Base-by-base conservation (phyloP, 2,113 vertebrate genomes). In the Sinocyclocheilus rhinocerous region DNA sequence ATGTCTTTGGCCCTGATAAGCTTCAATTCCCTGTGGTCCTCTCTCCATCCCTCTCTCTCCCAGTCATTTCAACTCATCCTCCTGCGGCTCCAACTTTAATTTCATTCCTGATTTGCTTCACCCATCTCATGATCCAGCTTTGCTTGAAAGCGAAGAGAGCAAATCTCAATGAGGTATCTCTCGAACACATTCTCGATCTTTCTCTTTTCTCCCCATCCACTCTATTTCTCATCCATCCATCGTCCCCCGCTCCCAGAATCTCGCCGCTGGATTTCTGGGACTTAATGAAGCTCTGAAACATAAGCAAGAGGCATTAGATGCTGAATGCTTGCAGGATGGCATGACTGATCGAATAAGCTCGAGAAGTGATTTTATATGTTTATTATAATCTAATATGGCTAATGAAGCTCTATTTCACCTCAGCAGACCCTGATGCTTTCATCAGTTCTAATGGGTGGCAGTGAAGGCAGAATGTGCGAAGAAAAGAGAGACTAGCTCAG, bases 71-170 rank as follows among this genome's bases (percentile, higher is more conserved):
- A 33, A 5, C n/a, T 3, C 20, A 36, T 26, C 45, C 87, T 84
- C 84, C 84, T 85, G 73, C 50, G 57, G 85, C 33, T 36, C 72
- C 78, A 85, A 52, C 87, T 88, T 89, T 92, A 91, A 92, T 91
- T 91, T 82, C 67, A 24, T 86, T 72, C 83, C 84, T 76, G 50
- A 67, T 86, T 90, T 59, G 67, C 89, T 24, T 12, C 45, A 18
- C 16, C n/a, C 52, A 57, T 79, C 77, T 84, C 42, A 52, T 88
- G 45, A 70, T 81, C 70, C 77, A 22, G 33, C 8, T 75, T 77
- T 22, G 3, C 70, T 76, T 33, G 69, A 81, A 48, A 67, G 65
- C 20, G 36, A 80, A 12, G 18, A 86, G 18, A 81, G 59, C 81
- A 45, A 45, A 84, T 80, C 75, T 86, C 77, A 86, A 36, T 76